These are phyloP conservation scores for Montipora foliosa DNA, from an alignment of 64 coral and sea anemone genomes.

Conservation along the genomic window DNA sequence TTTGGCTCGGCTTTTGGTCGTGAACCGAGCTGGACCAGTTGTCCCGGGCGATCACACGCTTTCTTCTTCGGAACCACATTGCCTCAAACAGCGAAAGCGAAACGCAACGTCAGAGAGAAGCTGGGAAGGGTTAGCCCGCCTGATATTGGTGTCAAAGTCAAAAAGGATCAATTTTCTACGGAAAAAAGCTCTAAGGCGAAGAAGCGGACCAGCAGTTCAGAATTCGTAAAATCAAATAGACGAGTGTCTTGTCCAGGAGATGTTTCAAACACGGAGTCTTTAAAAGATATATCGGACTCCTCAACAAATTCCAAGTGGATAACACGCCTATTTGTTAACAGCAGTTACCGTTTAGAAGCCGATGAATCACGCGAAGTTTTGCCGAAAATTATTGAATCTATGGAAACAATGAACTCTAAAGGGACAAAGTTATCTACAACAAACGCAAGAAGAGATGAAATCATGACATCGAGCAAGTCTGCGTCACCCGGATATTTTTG, in stretches of 20 bases:
- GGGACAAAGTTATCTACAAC: background rate
- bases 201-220: background rate
- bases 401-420: constrained; percentile 5
- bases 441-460: background rate
- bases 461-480: background rate
- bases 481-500: background rate
- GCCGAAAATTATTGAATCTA: constrained; percentile 17
- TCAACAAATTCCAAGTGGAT: background rate
- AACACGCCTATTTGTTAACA: background rate
- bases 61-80: background rate
- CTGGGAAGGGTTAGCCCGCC: background rate
- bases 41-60: background rate
- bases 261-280: background rate
- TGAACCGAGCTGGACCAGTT: background rate
- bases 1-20: background rate
- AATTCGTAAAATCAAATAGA: background rate
- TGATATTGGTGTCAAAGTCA: background rate
- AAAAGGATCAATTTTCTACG: background rate
- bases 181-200: background rate
- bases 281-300: background rate
- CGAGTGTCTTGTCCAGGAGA: constrained; percentile 19
- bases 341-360: background rate
- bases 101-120: background rate
- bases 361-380: constrained; percentile 21
- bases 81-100: background rate